Evolutionary conservation across 2,113 vertebrate species (phyloP).

Genomic region (Siniperca knerii): DNA sequence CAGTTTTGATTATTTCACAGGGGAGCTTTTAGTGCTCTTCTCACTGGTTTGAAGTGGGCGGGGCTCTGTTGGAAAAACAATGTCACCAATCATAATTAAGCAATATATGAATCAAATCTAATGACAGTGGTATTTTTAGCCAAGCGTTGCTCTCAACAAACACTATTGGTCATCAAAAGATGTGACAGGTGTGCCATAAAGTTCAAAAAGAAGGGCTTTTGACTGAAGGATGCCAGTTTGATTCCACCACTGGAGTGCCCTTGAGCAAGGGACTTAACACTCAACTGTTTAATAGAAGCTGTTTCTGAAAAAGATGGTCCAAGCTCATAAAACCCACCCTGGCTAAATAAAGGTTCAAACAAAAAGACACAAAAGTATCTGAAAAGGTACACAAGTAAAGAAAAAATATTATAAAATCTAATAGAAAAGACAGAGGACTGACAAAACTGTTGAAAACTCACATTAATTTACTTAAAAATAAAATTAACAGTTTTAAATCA

Average conservation of each 20-base stretch:
- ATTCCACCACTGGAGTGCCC: neutral
- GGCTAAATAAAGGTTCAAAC: neutral
- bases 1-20: neutral
- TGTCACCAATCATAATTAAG: neutral
- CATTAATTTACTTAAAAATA: constrained; percentile 46
- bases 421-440: neutral
- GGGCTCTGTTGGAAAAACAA: neutral
- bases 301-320: neutral
- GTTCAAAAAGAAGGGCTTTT: neutral
- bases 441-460: constrained; percentile 15
- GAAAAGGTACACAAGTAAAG: neutral
- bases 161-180: neutral
- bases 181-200: neutral
- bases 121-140: neutral
- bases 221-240: neutral
- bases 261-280: neutral
- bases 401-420: neutral
- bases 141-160: neutral
- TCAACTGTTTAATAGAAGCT: neutral
- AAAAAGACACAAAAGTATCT: neutral
- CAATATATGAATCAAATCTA: neutral
- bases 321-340: neutral
- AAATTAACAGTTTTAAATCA: constrained; percentile 26
- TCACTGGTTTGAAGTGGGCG: neutral
- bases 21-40: neutral